Base-by-base conservation (phyloP, 2,113 vertebrate genomes). In the Alosa alosa region DNA sequence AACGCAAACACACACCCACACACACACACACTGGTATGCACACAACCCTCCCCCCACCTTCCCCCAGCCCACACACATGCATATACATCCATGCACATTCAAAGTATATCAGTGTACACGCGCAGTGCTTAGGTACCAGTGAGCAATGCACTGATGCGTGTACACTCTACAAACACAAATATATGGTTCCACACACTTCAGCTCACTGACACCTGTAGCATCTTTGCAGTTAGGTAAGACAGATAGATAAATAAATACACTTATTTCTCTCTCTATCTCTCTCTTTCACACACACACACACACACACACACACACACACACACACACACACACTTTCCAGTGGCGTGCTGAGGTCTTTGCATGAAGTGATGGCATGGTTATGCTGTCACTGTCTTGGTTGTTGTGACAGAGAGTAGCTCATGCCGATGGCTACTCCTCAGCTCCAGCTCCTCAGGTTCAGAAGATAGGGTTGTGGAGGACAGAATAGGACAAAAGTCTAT, bases 1-100 rank as follows among this genome's bases (percentile, higher is more conserved):
- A 10, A 46, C 45, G 8, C 45, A 50, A 13, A 4, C 49, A 50
- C 7, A 50, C 49, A 50, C 49, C 6, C 49, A 50, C 49, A 52
- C 50, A 52, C 50, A 52, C 50, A 52, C 50, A 52, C 50, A 52
- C 13, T 13, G 72, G 83, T 44, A 50, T 31, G 84, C 82, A 88
- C 84, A 83, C 39, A 85, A 81, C 75, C 87, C 75, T 17, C 86
- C 81, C 84, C 31, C 84, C 55, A 82, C 87, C 81, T 45, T 49
- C 85, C n/a, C 45, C 41, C 46, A 83, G 9, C 81, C 64, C 39
- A 55, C 39, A 83, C 64, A 81, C 60, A 84, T 46, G 57, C n/a
- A 82, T 36, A 72, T 20, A 31, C 45, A 36, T 20, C 64, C 39
- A 20, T 6, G 31, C 17, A 9, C 39, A 50, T 44, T 50, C 55